phyloP scores from a whole-genome alignment of 2,797 vertebrate genomes.

The Acanthornis magna region DNA sequence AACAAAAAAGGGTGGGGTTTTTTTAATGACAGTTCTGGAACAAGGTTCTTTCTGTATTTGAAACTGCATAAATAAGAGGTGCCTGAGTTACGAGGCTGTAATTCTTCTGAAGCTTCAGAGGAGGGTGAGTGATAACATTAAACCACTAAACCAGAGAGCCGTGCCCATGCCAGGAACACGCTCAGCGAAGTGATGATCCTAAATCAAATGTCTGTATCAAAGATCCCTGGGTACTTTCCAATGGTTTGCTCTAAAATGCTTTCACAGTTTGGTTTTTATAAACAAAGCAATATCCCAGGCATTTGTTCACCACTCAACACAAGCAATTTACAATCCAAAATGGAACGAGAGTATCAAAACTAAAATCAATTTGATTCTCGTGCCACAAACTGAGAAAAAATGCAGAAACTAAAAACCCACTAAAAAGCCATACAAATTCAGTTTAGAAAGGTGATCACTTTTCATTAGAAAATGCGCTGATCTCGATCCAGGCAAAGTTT shows the following conservation, averaged over 20 bases:
- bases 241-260: neutral
- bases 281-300: neutral
- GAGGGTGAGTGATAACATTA: neutral
- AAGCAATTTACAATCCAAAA: neutral
- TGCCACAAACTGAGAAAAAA: neutral
- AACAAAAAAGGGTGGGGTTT: neutral
- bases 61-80: conserved; percentile 58
- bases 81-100: neutral
- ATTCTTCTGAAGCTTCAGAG: neutral
- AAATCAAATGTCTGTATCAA: neutral
- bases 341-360: neutral
- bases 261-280: neutral
- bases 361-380: neutral
- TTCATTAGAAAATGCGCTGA: neutral
- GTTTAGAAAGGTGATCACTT: neutral
- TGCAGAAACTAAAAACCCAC: neutral
- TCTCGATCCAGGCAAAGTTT: neutral
- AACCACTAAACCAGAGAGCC: neutral
- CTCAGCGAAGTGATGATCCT: neutral
- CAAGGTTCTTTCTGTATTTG: conserved; percentile 35
- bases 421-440: neutral
- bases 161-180: neutral
- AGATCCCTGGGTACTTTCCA: neutral
- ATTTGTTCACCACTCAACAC: neutral
- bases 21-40: conserved; percentile 38